A percentile compares a stretch with the other conserved stretches of the same genome.
Conservation (phyloP, 2,888 invertebrate species). For the Parthenolecanium corni region DNA sequence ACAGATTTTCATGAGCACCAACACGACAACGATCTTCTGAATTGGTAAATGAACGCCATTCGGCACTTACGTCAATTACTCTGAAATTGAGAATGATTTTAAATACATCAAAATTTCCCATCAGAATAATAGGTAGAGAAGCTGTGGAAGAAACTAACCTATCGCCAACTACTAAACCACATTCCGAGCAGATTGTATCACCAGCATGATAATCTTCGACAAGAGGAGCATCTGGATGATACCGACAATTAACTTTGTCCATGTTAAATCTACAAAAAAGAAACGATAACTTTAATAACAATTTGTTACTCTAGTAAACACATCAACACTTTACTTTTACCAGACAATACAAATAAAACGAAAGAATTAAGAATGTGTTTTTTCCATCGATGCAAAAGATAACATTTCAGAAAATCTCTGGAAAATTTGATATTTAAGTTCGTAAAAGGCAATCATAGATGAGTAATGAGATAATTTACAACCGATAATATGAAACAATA, state of each 20-base stretch:
- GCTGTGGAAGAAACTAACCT: conserved; percentile 63
- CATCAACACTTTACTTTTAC: too few species aligned
- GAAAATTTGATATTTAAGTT: too few species aligned
- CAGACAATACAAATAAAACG: too few species aligned
- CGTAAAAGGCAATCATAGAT: too few species aligned
- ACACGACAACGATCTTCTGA: conserved; percentile 94
- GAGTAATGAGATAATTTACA: too few species aligned
- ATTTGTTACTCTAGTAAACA: too few species aligned
- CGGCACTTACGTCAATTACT: conserved; percentile 97
- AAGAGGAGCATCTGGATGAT: conserved; percentile 89
- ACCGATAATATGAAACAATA: too few species aligned
- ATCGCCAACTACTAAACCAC: conserved; percentile 99
- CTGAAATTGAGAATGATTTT: conserved; percentile 44
- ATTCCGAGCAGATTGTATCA: conserved; percentile 97
- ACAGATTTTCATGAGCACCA: conserved; percentile 95
- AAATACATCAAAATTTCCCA: background rate
- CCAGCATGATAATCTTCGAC: conserved; percentile 86
- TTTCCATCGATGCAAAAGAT: too few species aligned
- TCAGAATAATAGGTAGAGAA: background rate
- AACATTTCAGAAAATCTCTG: too few species aligned
- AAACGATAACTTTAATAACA: too few species aligned
- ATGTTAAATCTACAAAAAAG: conserved; percentile 19
- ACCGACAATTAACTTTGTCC: conserved; percentile 51
- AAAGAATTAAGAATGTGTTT: too few species aligned
- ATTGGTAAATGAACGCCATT: conserved; percentile 99